Evolutionary conservation across 30 jellyfish, hydroid and myxozoan species (phyloP).

Genomic region (Phacellophora camtschatica): DNA sequence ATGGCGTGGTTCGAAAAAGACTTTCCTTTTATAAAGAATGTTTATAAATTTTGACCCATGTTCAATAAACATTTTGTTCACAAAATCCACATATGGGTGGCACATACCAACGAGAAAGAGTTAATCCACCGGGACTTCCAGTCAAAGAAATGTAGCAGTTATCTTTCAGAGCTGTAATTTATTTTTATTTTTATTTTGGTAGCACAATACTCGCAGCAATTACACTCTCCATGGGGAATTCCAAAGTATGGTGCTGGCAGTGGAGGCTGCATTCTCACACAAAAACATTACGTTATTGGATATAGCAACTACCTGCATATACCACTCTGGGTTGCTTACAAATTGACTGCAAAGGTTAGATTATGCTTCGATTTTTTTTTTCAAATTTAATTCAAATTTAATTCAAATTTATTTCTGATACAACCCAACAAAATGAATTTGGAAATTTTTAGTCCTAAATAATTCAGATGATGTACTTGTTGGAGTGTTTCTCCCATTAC

Average conservation of each 20-base stretch:
- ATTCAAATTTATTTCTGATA: too few relatives aligned
- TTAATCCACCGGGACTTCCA: too few relatives aligned
- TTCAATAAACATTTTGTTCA: neutral
- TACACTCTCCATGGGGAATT: conserved; percentile 57
- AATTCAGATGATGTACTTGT: too few relatives aligned
- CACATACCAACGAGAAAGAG: too few relatives aligned
- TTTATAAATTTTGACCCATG: neutral
- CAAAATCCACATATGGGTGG: too few relatives aligned
- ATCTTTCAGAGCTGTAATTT: neutral
- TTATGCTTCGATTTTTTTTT: neutral
- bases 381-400: too few relatives aligned
- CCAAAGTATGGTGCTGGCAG: conserved; percentile 66
- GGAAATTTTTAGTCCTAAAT: too few relatives aligned
- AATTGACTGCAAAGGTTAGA: conserved; percentile 57
- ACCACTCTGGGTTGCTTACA: conserved; percentile 89
- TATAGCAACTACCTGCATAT: conserved; percentile 68
- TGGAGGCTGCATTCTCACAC: conserved; percentile 67
- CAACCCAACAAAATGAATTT: too few relatives aligned
- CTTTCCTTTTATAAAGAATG: too few relatives aligned
- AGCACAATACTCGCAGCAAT: conserved; percentile 1
- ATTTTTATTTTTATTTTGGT: neutral
- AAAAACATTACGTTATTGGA: conserved; percentile 72
- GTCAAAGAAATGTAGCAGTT: neutral
- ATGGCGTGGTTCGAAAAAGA: neutral
- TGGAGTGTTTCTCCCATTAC: too few relatives aligned